These are phyloP conservation scores for Lasioglossum vierecki DNA, from an alignment of 2,888 invertebrate genomes.

Conservation along the genomic window DNA sequence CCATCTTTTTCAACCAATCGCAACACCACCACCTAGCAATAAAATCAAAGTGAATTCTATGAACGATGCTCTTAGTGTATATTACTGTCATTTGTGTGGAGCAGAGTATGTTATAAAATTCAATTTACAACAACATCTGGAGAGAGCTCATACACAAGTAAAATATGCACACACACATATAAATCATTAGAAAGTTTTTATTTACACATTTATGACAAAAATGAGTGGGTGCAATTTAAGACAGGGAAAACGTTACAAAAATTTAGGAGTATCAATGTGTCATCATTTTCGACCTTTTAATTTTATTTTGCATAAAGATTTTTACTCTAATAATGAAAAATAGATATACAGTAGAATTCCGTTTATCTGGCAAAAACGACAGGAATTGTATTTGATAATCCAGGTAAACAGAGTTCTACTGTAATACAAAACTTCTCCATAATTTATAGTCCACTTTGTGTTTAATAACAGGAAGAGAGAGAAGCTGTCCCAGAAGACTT, in stretches of 20 bases:
- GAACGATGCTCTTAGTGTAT: slow-evolving; percentile 85
- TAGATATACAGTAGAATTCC: neutral
- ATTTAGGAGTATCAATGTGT: neutral
- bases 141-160: slow-evolving; percentile 78
- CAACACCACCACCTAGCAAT: slow-evolving; percentile 85
- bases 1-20: slow-evolving; percentile 83
- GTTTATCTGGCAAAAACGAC: neutral
- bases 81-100: slow-evolving; percentile 87
- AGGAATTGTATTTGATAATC: neutral
- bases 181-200: neutral
- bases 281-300: neutral
- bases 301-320: neutral
- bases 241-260: neutral
- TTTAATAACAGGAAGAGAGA: slow-evolving; percentile 84
- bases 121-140: slow-evolving; percentile 86
- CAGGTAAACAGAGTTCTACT: neutral
- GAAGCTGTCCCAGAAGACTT: slow-evolving; percentile 85
- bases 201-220: neutral
- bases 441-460: slow-evolving; percentile 8
- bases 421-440: neutral
- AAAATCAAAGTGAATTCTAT: slow-evolving; percentile 85
- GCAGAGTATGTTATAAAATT: slow-evolving; percentile 88
- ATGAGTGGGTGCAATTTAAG: neutral
- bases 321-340: neutral
- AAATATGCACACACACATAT: slow-evolving; percentile 29